Conservation (phyloP, 2,888 invertebrate species). For the Synanthedon formicaeformis region DNA sequence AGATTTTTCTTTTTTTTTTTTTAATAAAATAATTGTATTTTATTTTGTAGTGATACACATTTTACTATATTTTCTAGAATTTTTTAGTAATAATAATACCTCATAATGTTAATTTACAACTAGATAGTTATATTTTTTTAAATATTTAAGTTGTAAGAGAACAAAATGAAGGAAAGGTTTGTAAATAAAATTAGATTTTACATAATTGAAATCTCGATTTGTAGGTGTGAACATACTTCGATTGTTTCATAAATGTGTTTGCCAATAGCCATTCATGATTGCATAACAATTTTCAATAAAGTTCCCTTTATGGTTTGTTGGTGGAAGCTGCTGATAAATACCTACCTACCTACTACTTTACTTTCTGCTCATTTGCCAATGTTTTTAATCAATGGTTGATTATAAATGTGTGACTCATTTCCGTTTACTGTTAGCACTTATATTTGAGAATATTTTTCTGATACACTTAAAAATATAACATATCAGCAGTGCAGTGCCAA, state of each 20-base stretch:
- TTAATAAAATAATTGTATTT: no score
- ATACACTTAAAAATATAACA: no score
- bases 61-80: no score
- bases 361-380: conserved; percentile 22
- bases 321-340: conserved; percentile 39
- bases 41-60: no score
- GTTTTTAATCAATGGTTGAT: conserved; percentile 49
- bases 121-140: no score
- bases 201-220: conserved; percentile 15
- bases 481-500: no score
- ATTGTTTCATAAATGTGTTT: conserved; percentile 46
- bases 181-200: conserved; percentile 18
- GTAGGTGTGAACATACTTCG: conserved; percentile 28
- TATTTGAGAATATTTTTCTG: neutral
- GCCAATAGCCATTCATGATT: conserved; percentile 56
- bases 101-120: no score
- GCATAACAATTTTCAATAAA: conserved; percentile 66
- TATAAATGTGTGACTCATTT: conserved; percentile 41
- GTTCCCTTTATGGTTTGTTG: conserved; percentile 48
- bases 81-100: no score
- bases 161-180: conserved; percentile 3
- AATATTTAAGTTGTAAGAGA: no score
- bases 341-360: conserved; percentile 8
- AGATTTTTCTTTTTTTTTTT: no score
- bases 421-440: conserved; percentile 15